phyloP scores from a whole-genome alignment of 1,140 invertebrate species.

The Tetramorium alpestre region DNA sequence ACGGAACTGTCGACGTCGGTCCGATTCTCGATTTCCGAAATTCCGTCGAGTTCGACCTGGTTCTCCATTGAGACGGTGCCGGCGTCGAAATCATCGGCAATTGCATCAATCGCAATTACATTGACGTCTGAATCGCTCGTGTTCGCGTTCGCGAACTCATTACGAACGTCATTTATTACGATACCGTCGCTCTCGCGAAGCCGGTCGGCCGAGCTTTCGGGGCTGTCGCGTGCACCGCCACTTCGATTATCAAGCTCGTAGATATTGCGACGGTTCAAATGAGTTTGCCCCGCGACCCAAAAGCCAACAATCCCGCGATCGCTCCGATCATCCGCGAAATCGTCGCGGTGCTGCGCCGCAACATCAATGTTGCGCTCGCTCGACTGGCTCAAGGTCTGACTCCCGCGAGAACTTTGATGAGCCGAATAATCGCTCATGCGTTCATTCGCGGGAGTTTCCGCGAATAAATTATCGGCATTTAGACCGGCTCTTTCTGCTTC shows the following conservation, averaged over 20 bases:
- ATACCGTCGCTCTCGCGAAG: slow-evolving; percentile 15
- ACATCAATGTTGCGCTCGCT: neutral
- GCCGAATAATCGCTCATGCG: slow-evolving; percentile 24
- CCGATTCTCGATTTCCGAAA: slow-evolving; percentile 7
- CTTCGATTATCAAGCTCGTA: slow-evolving; percentile 22
- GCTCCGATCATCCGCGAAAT: neutral
- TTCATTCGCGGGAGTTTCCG: slow-evolving; percentile 12
- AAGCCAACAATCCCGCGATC: neutral
- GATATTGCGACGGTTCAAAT: slow-evolving; percentile 5
- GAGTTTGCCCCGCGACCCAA: slow-evolving; percentile 23
- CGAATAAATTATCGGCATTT: slow-evolving; percentile 11
- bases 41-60: neutral
- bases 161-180: slow-evolving; percentile 10
- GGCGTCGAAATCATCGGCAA: neutral
- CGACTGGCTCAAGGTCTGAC: neutral
- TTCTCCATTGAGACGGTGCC: neutral
- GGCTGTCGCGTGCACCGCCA: neutral
- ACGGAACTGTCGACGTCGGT: neutral
- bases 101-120: neutral
- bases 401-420: neutral
- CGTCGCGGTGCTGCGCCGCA: neutral
- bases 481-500: neutral
- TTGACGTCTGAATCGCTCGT: neutral
- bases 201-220: neutral
- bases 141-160: slow-evolving; percentile 17